phyloP scores from a whole-genome alignment of 2,888 invertebrate genomes.

The Lycia hirtaria region DNA sequence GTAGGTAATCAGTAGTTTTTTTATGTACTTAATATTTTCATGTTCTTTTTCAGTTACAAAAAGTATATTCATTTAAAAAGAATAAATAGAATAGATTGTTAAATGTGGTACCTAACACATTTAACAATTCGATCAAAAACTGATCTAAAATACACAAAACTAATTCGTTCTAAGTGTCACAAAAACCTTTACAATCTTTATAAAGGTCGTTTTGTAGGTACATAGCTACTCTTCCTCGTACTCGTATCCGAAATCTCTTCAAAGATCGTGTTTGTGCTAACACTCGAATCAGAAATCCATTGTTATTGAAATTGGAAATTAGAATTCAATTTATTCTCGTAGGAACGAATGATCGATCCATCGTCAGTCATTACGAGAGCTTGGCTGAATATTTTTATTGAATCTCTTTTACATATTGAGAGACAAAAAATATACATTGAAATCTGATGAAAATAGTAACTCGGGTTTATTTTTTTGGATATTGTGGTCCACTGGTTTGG shows the following conservation, averaged over 20 bases:
- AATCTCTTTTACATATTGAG: slow-evolving; percentile 46
- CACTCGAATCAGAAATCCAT: slow-evolving; percentile 59
- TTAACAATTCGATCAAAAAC: background rate
- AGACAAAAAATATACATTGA: slow-evolving; percentile 29
- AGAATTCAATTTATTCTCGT: slow-evolving; percentile 71
- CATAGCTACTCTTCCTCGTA: slow-evolving; percentile 22
- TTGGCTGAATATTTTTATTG: slow-evolving; percentile 44
- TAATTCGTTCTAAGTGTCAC: background rate
- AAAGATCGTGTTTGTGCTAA: slow-evolving; percentile 52
- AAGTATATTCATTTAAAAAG: too few species aligned
- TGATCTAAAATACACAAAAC: background rate
- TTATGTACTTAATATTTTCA: too few species aligned
- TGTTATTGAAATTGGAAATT: slow-evolving; percentile 75
- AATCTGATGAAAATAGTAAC: slow-evolving; percentile 9
- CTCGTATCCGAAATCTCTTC: slow-evolving; percentile 50
- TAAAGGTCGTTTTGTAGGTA: background rate
- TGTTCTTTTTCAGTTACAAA: too few species aligned
- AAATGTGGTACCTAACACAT: too few species aligned
- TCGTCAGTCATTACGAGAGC: slow-evolving; percentile 55
- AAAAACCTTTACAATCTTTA: background rate
- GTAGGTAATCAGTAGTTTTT: too few species aligned
- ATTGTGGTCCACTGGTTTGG: slow-evolving; percentile 7
- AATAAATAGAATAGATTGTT: too few species aligned
- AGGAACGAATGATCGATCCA: slow-evolving; percentile 61
- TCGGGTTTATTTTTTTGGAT: slow-evolving; percentile 1